A percentile compares a stretch with the other conserved stretches of the same genome.
Evolutionary conservation across 2,797 vertebrate species (phyloP).

Genomic region (Myripristis murdjan): DNA sequence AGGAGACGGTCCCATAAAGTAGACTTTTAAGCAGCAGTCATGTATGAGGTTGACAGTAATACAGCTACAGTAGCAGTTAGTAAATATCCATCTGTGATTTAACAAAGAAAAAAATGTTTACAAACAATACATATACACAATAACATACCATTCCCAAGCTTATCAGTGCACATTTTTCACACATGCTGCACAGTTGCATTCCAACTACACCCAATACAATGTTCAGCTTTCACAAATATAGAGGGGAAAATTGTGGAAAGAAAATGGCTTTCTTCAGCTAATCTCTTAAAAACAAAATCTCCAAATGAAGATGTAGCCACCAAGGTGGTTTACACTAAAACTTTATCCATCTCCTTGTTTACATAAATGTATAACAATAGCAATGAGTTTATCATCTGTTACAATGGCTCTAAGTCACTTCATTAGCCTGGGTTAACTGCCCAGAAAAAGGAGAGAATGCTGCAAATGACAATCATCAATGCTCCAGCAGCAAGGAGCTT

Average conservation of each 20-base stretch:
- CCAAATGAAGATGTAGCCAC: conserved; percentile 59
- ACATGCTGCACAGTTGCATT: conserved; percentile 95
- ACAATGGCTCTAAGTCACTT: conserved; percentile 84
- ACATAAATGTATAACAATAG: conserved; percentile 62
- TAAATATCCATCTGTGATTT: conserved; percentile 78
- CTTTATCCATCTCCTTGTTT: conserved; percentile 67
- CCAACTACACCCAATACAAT: conserved; percentile 89
- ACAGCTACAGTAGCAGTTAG: conserved; percentile 88
- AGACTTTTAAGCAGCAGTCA: conserved; percentile 93
- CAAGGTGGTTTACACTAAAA: conserved; percentile 51
- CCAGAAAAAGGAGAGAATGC: conserved; percentile 86
- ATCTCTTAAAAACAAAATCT: conserved; percentile 69
- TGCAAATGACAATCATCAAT: conserved; percentile 93
- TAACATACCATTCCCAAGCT: conserved; percentile 91
- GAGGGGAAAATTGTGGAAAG: conserved; percentile 56
- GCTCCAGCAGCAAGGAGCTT: conserved; percentile 75
- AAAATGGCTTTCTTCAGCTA: conserved; percentile 75
- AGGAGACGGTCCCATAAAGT: conserved; percentile 75
- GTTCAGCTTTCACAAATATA: conserved; percentile 84
- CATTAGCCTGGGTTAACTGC: conserved; percentile 71
- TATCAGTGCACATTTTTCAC: conserved; percentile 93
- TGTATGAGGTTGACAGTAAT: conserved; percentile 93
- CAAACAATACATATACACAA: conserved; percentile 91
- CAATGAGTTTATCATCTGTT: conserved; percentile 62
- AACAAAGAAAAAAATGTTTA: conserved; percentile 72